These are phyloP conservation scores for Pantelozetes paolii DNA, from an alignment of 2,888 invertebrate genomes.

Conservation along the genomic window DNA sequence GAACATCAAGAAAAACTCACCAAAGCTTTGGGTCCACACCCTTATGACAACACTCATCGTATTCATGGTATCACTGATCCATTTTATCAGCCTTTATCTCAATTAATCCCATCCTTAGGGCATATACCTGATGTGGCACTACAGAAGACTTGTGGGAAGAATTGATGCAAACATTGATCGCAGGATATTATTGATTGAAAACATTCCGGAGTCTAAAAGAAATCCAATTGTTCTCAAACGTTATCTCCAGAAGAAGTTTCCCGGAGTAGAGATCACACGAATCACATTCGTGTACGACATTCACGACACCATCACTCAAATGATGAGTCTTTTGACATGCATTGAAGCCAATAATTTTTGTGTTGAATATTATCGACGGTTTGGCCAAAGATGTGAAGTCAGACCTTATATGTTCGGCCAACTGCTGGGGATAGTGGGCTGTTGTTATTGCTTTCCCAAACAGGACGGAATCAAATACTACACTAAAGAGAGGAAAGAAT, in stretches of 20 bases:
- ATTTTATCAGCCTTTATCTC: not conserved
- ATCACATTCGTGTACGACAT: constrained; percentile 18
- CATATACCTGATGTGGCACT: constrained; percentile 29
- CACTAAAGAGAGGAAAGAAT: not conserved
- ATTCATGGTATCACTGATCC: not conserved
- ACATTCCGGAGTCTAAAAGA: constrained; percentile 25
- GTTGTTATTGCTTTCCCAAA: not conserved
- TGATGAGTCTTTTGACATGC: not conserved
- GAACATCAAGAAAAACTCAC: constrained; percentile 61
- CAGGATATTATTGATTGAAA: constrained; percentile 33
- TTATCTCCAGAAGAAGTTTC: constrained; percentile 26
- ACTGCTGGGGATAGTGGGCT: not conserved
- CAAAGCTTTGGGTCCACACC: constrained; percentile 39
- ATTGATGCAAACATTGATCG: not conserved
- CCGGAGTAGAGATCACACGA: constrained; percentile 11
- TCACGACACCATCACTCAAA: not conserved
- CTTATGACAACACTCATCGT: constrained; percentile 21
- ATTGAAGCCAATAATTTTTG: constrained; percentile 25
- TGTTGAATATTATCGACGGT: not conserved
- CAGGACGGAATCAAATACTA: not conserved
- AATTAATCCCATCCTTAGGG: constrained; percentile 14
- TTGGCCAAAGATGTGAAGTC: not conserved
- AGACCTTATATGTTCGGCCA: not conserved
- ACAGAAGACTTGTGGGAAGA: not conserved
- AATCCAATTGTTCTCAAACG: constrained; percentile 9